phyloP scores from a whole-genome alignment of 2,888 invertebrate genomes.

The Microctonus aethiopoides region DNA sequence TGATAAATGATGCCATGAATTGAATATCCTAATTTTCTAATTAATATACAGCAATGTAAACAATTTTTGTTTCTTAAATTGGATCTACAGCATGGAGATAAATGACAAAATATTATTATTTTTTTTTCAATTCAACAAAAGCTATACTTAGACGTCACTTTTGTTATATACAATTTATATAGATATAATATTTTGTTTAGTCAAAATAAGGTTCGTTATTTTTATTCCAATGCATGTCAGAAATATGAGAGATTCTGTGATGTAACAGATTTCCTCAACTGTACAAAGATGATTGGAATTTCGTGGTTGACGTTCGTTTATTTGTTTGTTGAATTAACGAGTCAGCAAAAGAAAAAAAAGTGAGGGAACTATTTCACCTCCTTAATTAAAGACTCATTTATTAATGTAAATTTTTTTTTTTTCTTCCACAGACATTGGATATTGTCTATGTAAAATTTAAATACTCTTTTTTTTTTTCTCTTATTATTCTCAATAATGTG shows the following conservation, averaged over 20 bases:
- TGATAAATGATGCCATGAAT: constrained; percentile 32
- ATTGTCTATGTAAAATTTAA: neutral
- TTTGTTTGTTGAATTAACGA: constrained; percentile 32
- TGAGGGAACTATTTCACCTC: constrained; percentile 41
- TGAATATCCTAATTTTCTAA: constrained; percentile 22
- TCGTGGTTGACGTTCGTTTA: neutral
- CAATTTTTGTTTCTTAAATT: neutral
- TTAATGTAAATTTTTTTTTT: constrained; percentile 10
- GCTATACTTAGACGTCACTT: neutral
- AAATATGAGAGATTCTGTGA: constrained; percentile 21
- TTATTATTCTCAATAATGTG: constrained; percentile 34
- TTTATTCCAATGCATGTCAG: constrained; percentile 4
- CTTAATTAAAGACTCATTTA: constrained; percentile 43
- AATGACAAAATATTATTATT: neutral
- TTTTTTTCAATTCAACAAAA: neutral
- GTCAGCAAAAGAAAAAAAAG: constrained; percentile 44
- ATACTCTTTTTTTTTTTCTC: constrained; percentile 11
- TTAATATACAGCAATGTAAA: neutral
- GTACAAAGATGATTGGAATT: constrained; percentile 37
- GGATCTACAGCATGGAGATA: neutral
- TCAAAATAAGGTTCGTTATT: constrained; percentile 16
- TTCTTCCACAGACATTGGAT: neutral
- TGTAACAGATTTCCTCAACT: constrained; percentile 24
- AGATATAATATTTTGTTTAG: constrained; percentile 8
- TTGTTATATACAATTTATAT: neutral